phyloP scores from a whole-genome alignment of 2,797 vertebrate genomes.

The Ctenosaura bakeri region DNA sequence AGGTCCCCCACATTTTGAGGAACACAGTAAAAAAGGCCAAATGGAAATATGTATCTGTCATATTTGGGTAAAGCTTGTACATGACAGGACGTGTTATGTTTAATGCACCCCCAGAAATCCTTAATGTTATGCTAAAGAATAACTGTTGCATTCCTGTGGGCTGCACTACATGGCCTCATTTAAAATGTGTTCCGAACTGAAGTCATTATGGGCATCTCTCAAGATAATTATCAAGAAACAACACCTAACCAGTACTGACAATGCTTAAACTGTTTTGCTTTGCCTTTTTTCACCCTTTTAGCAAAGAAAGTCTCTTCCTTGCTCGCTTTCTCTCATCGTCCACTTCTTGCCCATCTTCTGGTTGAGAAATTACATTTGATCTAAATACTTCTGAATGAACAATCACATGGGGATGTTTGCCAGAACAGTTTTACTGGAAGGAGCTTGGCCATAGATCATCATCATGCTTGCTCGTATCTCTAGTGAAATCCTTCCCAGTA shows the following conservation, averaged over 20 bases:
- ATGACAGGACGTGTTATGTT: constrained; percentile 56
- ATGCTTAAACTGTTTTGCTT: constrained; percentile 46
- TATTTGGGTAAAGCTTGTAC: constrained; percentile 50
- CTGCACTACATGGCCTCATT: constrained; percentile 57
- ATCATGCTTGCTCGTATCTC: constrained; percentile 68
- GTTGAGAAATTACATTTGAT: constrained; percentile 66
- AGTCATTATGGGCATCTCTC: constrained; percentile 60
- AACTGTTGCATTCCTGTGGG: constrained; percentile 66
- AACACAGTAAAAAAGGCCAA: constrained; percentile 27
- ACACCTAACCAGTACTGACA: constrained; percentile 59
- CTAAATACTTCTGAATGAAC: constrained; percentile 70
- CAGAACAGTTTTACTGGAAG: constrained; percentile 73
- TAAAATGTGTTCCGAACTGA: constrained; percentile 72
- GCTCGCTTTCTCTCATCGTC: constrained; percentile 18
- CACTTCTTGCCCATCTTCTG: constrained; percentile 30
- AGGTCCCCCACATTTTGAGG: too few species aligned
- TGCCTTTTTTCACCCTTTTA: background rate
- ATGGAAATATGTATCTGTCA: constrained; percentile 30
- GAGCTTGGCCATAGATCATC: constrained; percentile 66
- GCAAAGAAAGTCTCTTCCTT: constrained; percentile 37
- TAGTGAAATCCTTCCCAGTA: constrained; percentile 65
- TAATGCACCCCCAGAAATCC: constrained; percentile 45
- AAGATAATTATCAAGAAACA: constrained; percentile 75
- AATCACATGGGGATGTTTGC: constrained; percentile 57
- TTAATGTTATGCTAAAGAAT: constrained; percentile 53